Conservation (phyloP, 1,140 invertebrate genomes). For the Pseudachorutes palmiensis region DNA sequence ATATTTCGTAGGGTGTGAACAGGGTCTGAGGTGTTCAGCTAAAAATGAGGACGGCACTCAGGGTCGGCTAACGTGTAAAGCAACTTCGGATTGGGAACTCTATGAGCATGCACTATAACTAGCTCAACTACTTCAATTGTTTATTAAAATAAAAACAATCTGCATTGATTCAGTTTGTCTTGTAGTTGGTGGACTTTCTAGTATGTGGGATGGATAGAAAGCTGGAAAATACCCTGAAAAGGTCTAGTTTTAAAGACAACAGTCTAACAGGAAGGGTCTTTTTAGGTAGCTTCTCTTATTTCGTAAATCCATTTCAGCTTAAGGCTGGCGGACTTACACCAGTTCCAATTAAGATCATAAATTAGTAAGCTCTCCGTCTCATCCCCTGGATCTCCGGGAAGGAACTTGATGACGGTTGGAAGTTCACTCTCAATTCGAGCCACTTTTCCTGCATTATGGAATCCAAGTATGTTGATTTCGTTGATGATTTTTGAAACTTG, state of each 20-base stretch:
- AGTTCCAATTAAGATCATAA: not conserved
- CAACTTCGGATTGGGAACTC: too few relatives aligned
- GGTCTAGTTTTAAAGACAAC: too few relatives aligned
- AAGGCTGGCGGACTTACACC: not conserved
- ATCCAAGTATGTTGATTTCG: conserved; percentile 21
- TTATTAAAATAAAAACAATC: too few relatives aligned
- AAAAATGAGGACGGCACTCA: not conserved
- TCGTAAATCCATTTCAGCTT: not conserved
- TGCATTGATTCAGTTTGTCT: too few relatives aligned
- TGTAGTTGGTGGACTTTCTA: too few relatives aligned
- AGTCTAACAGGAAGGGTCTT: too few relatives aligned
- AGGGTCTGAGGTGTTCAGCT: not conserved
- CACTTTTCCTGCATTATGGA: not conserved
- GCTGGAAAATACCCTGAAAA: too few relatives aligned
- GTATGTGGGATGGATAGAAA: too few relatives aligned
- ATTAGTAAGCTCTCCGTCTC: not conserved
- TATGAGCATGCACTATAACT: not conserved
- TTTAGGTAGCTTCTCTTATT: not conserved
- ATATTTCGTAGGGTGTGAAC: not conserved
- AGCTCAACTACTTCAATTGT: too few relatives aligned
- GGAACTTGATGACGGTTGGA: not conserved
- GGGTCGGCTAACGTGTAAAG: too few relatives aligned
- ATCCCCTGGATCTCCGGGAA: not conserved
- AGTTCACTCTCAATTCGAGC: not conserved
- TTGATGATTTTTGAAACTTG: conserved; percentile 10